Evolutionary conservation across 2,797 vertebrate species (phyloP).

Genomic region (Chaetodon trifasciatus): DNA sequence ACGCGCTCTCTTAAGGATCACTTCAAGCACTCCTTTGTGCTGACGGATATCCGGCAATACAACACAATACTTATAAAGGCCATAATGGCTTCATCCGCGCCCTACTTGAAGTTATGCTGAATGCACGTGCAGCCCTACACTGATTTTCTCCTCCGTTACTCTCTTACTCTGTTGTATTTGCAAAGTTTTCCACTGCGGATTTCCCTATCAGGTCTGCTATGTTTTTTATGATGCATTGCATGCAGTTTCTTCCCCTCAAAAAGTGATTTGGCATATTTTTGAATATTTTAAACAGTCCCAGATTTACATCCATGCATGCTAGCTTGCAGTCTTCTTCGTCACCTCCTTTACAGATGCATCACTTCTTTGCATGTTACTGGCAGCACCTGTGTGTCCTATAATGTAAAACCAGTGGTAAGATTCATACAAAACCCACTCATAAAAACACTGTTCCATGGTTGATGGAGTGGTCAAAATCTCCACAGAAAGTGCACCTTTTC

Average conservation of each 20-base stretch:
- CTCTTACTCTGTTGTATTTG: not conserved
- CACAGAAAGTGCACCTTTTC: not conserved
- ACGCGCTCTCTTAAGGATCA: conserved; percentile 3
- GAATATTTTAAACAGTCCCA: too few species aligned
- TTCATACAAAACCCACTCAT: not conserved
- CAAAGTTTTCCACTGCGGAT: not conserved
- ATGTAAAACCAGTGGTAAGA: not conserved
- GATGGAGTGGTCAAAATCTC: not conserved
- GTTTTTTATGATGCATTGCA: not conserved
- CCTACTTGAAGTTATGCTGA: conserved; percentile 3
- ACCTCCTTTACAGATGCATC: not conserved
- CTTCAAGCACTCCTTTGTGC: conserved; percentile 67
- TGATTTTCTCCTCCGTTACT: not conserved
- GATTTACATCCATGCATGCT: not conserved
- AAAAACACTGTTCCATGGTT: not conserved
- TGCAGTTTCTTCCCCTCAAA: too few species aligned
- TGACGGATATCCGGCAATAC: conserved; percentile 56
- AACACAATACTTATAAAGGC: conserved; percentile 46
- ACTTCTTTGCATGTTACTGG: not conserved
- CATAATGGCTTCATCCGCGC: conserved; percentile 36
- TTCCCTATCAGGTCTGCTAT: not conserved
- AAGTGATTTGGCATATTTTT: too few species aligned
- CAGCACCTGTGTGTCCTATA: not conserved
- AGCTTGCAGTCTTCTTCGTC: not conserved
- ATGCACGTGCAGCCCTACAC: not conserved